Evolutionary conservation across 2,113 vertebrate genomes (phyloP).

Genomic region (Pygathrix nemaeus): DNA sequence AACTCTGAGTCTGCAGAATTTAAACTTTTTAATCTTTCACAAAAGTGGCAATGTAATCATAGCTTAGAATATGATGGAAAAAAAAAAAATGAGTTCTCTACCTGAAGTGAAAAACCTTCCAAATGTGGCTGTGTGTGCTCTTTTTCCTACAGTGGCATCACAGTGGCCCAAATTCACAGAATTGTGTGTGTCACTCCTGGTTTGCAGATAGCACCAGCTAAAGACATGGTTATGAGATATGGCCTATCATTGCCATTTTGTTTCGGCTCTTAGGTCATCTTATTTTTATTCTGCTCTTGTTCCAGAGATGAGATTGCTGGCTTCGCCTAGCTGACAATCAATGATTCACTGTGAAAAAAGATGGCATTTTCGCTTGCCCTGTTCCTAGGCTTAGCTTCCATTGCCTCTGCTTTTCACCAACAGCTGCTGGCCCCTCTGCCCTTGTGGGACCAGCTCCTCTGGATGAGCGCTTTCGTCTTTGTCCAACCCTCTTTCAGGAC

Average conservation of each 20-base stretch:
- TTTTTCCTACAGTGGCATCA: fast-evolving
- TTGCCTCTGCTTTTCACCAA: background rate
- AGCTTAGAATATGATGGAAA: background rate
- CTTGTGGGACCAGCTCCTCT: background rate
- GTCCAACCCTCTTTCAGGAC: background rate
- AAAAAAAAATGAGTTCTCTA: no score
- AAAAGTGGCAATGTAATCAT: background rate
- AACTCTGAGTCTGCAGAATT: background rate
- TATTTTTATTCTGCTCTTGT: background rate
- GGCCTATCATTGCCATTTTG: background rate
- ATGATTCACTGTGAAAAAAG: background rate
- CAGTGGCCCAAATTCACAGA: background rate
- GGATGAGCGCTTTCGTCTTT: background rate
- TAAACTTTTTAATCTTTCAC: background rate
- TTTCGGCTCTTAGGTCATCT: background rate
- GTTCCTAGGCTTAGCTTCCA: background rate
- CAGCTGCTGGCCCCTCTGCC: background rate
- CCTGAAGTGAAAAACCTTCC: background rate
- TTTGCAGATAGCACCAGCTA: background rate
- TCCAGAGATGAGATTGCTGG: background rate
- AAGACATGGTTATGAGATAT: background rate
- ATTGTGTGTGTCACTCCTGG: background rate
- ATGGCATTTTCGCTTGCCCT: background rate
- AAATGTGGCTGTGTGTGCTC: background rate
- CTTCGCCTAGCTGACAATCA: background rate